Base-by-base conservation (phyloP, 2,888 invertebrate species). In the Pogonocherus hispidulus region DNA sequence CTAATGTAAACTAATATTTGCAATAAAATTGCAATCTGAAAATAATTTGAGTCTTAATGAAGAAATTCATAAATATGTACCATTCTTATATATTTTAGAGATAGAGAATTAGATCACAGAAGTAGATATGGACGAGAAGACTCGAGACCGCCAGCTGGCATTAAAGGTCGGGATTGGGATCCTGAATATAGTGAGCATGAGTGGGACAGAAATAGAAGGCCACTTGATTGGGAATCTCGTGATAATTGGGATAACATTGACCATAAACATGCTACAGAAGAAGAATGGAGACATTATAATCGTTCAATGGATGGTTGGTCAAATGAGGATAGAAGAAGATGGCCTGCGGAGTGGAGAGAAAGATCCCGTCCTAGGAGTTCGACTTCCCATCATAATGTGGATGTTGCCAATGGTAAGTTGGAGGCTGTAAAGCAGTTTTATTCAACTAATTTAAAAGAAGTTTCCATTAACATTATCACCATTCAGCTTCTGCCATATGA, bases 251-350 rank as follows among this genome's bases (percentile, higher is more conserved):
- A 85, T 55, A 78, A 72, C 47, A 70, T 82, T 19, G 85, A 85
- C 22, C 82, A 82, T 63, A 83, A 83, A 60, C 80, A 80, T 69
- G 60, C 76, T 14, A 72, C 78, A 3, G 84, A 85, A 65, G 86
- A 86, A 47, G 85, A 85, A 64, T 86, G 86, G 86, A 74, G 83
- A 16, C 84, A 84, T 74, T 81, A 80, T 64, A 79, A 80, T 51
- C 67, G 84, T 11, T 79, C 82, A 1, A 75, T 83, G 75, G 85
- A 85, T 62, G 81, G 78, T 66, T 85, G 85, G 85, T 75, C 79
- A 14, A 87, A 87, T 47, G 90, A 90, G 60, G 90, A 89, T 70
- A 87, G 89, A 55, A 85, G 87, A 47, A 83, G 87, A 49, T 81
- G 81, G 80, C 76, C 73, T 16, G 74, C 75, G 8, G 81, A 82